phyloP scores from a whole-genome alignment of 2,888 invertebrate species.

The Macrosoma leucophasiata region DNA sequence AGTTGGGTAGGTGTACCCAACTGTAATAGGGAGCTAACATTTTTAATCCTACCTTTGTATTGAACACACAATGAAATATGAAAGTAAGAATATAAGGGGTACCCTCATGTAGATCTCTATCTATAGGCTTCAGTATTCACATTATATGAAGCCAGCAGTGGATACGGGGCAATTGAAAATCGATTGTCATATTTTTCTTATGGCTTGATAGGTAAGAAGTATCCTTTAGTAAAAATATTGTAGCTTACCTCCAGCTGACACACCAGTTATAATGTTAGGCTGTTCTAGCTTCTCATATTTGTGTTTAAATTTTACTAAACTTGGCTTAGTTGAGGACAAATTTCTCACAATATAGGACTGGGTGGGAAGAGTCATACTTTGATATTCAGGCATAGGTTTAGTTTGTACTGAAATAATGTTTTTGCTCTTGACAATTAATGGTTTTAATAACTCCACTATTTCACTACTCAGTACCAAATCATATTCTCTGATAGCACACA shows the following conservation, averaged over 20 bases:
- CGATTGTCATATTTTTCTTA: too few relatives aligned
- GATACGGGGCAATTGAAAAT: not conserved
- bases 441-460: slow-evolving; percentile 48
- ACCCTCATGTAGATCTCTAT: not conserved
- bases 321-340: slow-evolving; percentile 36
- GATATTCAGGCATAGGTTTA: slow-evolving; percentile 57
- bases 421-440: slow-evolving; percentile 38
- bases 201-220: too few relatives aligned
- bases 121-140: not conserved
- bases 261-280: slow-evolving; percentile 65
- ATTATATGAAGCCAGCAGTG: not conserved
- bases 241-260: slow-evolving; percentile 61
- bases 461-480: slow-evolving; percentile 53
- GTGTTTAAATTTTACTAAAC: slow-evolving; percentile 29
- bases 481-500: slow-evolving; percentile 55
- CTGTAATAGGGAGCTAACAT: too few relatives aligned
- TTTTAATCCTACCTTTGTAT: too few relatives aligned
- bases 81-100: too few relatives aligned
- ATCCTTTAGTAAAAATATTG: not conserved
- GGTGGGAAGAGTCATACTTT: slow-evolving; percentile 32
- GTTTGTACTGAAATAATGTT: slow-evolving; percentile 51
- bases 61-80: too few relatives aligned
- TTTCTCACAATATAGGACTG: slow-evolving; percentile 43
- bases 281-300: slow-evolving; percentile 55
- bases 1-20: too few relatives aligned